Base-by-base conservation (phyloP, 2,113 vertebrate genomes). In the Himantopus leucocephalus region DNA sequence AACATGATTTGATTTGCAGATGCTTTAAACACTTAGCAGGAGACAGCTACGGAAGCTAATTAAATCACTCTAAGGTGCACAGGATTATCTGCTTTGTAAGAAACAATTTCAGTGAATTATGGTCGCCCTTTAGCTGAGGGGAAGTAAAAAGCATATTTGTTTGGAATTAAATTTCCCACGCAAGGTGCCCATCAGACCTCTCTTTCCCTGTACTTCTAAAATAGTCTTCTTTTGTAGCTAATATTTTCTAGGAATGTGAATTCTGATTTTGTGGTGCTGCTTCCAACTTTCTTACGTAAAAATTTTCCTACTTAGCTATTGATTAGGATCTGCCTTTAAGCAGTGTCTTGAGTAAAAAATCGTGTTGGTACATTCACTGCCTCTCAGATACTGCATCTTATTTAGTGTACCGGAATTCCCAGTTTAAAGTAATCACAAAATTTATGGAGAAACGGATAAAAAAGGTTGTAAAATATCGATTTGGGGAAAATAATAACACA, bases 391-490 rank as follows among this genome's bases (percentile, higher is more conserved):
- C 97, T 97, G 98, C 98, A 97, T 99, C 99, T 99, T 99, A 99
- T 99, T 99, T 99, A 99, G 98, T 99, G 98, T 99, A 99, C 99
- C 99, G 98, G 99, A 99, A 99, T 99, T 98, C 98, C 98, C 99
- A 99, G 99, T 99, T 99, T 99, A 99, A 99, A 99, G 98, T 99
- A 99, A 99, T 99, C 99, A 99, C 98, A 97, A 98, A 99, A 99
- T 99, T 99, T 99, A 99, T 99, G 99, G 99, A 99, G 99, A 99
- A 99, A 99, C 98, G 98, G 99, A 99, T 99, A 99, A 99, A 99
- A 99, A 99, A 99, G 99, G 99, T 99, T 99, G 99, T 99, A 99
- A 98, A 99, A 98, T 99, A 99, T 99, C 97, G 99, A 99, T 99
- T 99, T 94, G 97, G 96, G 98, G 97, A 98, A 98, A 98, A 99